These are phyloP conservation scores for Sceloporus tristichus DNA, from an alignment of 2,113 vertebrate genomes.

Conservation along the genomic window DNA sequence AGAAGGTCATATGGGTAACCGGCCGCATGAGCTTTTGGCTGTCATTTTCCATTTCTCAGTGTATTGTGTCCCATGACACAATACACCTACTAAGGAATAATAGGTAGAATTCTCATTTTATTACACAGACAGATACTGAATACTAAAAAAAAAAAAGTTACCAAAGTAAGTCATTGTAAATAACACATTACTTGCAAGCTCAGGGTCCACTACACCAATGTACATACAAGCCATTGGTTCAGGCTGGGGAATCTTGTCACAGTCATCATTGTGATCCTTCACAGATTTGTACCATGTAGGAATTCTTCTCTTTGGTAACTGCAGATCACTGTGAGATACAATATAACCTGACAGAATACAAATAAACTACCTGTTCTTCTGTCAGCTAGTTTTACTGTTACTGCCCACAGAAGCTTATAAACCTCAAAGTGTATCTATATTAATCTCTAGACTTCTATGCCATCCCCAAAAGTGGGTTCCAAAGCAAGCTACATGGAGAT, in stretches of 20 bases:
- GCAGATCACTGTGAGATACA: constrained; percentile 37
- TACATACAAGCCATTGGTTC: too few relatives aligned
- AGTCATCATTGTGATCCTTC: constrained; percentile 22
- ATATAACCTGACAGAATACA: constrained; percentile 30
- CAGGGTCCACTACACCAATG: too few relatives aligned
- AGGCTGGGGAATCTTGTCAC: neutral
- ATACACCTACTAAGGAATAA: too few relatives aligned
- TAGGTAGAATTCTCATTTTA: too few relatives aligned
- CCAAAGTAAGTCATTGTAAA: too few relatives aligned
- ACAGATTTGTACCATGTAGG: constrained; percentile 30
- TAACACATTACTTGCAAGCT: too few relatives aligned
- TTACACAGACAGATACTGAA: too few relatives aligned
- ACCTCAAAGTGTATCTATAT: neutral
- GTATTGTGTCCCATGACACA: too few relatives aligned
- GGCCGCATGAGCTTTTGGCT: too few relatives aligned
- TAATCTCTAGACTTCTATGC: neutral
- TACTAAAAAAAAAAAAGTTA: too few relatives aligned
- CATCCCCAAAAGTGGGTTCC: neutral
- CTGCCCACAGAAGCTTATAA: constrained; percentile 43
- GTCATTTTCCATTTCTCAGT: too few relatives aligned
- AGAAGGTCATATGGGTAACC: too few relatives aligned
- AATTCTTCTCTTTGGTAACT: constrained; percentile 35
- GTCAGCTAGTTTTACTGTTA: constrained; percentile 51
- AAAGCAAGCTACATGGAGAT: neutral
- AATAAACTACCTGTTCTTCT: constrained; percentile 56